phyloP scores from a whole-genome alignment of 2,797 vertebrate species.

The Oreochromis grahami region DNA sequence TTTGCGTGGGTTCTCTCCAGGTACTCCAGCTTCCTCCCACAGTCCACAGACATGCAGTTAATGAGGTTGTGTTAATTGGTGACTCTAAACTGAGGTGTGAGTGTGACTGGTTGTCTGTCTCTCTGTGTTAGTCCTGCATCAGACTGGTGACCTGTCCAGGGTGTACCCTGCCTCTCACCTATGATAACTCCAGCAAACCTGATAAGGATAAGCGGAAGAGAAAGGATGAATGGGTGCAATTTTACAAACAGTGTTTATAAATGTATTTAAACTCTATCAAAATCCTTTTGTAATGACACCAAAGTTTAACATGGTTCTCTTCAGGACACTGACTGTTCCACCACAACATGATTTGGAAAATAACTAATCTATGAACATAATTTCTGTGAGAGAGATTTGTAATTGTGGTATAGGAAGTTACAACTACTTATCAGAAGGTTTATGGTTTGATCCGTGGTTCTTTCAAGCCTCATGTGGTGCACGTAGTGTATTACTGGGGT shows the following conservation, averaged over 20 bases:
- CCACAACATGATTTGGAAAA: background rate
- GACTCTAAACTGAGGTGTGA: background rate
- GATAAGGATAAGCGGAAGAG: background rate
- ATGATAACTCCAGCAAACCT: background rate
- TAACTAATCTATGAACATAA: background rate
- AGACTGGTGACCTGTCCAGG: background rate
- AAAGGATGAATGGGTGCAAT: background rate
- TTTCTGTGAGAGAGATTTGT: background rate
- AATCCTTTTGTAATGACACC: background rate
- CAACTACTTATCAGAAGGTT: too few relatives aligned
- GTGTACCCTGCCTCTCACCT: background rate
- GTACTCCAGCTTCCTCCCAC: background rate
- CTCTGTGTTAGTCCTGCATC: background rate
- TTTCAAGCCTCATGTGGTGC: background rate
- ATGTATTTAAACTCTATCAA: background rate
- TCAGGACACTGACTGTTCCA: background rate
- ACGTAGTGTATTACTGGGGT: background rate
- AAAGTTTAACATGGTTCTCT: background rate
- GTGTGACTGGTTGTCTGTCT: background rate
- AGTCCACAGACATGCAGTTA: background rate
- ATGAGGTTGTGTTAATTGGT: background rate
- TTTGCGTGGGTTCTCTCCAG: background rate
- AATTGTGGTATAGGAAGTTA: background rate
- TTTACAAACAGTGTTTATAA: background rate
- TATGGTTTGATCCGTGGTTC: background rate